Conservation (phyloP, 2,888 invertebrate genomes). For the Eristalinus sepulchralis region DNA sequence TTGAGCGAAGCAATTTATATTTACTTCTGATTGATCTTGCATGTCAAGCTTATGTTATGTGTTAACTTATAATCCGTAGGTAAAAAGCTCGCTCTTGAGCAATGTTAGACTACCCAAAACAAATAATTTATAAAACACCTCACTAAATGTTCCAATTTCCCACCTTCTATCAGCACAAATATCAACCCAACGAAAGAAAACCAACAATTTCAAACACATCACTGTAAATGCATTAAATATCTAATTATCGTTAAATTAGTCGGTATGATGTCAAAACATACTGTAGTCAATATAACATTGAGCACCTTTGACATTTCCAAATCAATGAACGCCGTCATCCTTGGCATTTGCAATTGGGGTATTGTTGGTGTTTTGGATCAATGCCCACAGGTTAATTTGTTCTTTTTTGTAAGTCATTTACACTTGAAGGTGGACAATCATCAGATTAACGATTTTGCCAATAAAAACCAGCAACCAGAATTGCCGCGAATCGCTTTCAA, state of each 20-base stretch:
- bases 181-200: not conserved
- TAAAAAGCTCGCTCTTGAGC: no score
- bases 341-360: constrained; percentile 39
- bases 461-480: not conserved
- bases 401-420: not conserved
- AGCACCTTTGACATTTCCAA: constrained; percentile 30
- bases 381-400: constrained; percentile 6
- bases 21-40: no score
- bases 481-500: not conserved
- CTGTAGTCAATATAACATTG: constrained; percentile 2
- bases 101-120: no score
- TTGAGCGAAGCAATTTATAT: no score
- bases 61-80: no score
- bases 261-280: constrained; percentile 2
- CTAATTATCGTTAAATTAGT: constrained; percentile 1
- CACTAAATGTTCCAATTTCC: no score
- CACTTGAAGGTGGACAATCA: not conserved
- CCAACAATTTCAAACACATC: not conserved
- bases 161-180: no score
- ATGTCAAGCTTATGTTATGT: no score
- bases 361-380: constrained; percentile 32
- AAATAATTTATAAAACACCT: no score
- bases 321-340: constrained; percentile 30
- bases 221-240: constrained; percentile 1
- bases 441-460: not conserved